phyloP scores from a whole-genome alignment of 2,113 vertebrate genomes.

The Coryphaenoides rupestris region DNA sequence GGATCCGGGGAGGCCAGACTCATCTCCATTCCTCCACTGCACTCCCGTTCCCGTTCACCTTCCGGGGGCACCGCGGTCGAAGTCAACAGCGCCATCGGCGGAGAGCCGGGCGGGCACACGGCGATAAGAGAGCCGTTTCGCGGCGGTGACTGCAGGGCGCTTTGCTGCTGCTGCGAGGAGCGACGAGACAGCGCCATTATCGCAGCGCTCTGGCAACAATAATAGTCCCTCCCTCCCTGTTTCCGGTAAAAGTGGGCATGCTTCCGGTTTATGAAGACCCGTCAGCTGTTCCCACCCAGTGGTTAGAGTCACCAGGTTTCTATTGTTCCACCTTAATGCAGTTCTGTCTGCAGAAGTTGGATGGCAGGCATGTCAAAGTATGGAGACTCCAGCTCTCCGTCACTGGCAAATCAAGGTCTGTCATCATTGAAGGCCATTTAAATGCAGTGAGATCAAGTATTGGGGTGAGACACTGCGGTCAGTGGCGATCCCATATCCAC shows the following conservation, averaged over 20 bases:
- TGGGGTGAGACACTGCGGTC: no score
- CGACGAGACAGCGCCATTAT: slow-evolving; percentile 78
- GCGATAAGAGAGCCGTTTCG: slow-evolving; percentile 57
- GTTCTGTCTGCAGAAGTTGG: no score
- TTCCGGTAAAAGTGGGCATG: slow-evolving; percentile 60
- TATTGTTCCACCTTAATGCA: no score
- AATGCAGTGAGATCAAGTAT: no score
- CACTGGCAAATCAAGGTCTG: no score
- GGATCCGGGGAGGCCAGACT: slow-evolving; percentile 64
- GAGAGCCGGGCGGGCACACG: slow-evolving; percentile 44
- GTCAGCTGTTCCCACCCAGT: slow-evolving; percentile 34
- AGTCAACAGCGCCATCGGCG: slow-evolving; percentile 48
- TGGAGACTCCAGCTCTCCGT: no score
- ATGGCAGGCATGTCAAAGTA: no score
- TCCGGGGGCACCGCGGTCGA: slow-evolving; percentile 45
- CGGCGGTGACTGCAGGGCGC: slow-evolving; percentile 63
- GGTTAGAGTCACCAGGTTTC: background rate
- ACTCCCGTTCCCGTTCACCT: slow-evolving; percentile 60
- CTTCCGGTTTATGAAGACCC: slow-evolving; percentile 39
- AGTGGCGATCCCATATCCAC: no score
- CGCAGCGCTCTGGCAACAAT: slow-evolving; percentile 62
- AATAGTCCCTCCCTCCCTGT: slow-evolving; percentile 46
- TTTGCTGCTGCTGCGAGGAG: slow-evolving; percentile 72
- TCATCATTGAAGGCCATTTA: no score
- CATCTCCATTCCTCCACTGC: slow-evolving; percentile 53